Percentiles rank a stretch among this genome's conserved stretches.
Evolutionary conservation across 2,797 vertebrate species (phyloP).

Genomic region (Coranthus polyacanthus): DNA sequence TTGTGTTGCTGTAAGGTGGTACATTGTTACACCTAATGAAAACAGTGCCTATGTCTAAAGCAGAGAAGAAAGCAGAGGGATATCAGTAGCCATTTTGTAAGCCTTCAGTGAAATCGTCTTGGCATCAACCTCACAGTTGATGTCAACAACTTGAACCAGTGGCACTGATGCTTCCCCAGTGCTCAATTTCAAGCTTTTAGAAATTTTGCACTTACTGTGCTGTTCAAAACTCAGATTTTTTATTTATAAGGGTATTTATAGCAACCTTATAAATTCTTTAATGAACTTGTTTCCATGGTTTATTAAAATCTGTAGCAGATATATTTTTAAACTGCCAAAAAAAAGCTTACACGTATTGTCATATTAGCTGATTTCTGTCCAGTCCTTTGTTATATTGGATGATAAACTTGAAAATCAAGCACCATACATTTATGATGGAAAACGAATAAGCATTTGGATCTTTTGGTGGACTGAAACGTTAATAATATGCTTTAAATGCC

Average conservation of each 20-base stretch:
- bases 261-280: not conserved
- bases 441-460: too few species aligned
- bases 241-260: not conserved
- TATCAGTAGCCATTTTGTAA: conserved; percentile 50
- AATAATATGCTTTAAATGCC: not conserved
- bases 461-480: not conserved
- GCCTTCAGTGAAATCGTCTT: conserved; percentile 36
- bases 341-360: too few species aligned
- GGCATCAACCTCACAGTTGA: conserved; percentile 13
- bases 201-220: not conserved
- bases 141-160: conserved; percentile 26
- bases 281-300: not conserved
- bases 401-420: too few species aligned
- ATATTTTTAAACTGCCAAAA: too few species aligned
- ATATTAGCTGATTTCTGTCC: too few species aligned
- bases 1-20: conserved; percentile 32
- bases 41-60: conserved; percentile 31
- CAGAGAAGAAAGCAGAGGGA: conserved; percentile 29
- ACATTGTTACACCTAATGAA: conserved; percentile 22
- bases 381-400: too few species aligned
- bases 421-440: too few species aligned
- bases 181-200: conserved; percentile 3
- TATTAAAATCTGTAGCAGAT: too few species aligned
- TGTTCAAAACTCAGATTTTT: not conserved
- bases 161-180: conserved; percentile 11